Evolutionary conservation across 2,888 invertebrate genomes (phyloP).

Genomic region (Habroteleia sp.): DNA sequence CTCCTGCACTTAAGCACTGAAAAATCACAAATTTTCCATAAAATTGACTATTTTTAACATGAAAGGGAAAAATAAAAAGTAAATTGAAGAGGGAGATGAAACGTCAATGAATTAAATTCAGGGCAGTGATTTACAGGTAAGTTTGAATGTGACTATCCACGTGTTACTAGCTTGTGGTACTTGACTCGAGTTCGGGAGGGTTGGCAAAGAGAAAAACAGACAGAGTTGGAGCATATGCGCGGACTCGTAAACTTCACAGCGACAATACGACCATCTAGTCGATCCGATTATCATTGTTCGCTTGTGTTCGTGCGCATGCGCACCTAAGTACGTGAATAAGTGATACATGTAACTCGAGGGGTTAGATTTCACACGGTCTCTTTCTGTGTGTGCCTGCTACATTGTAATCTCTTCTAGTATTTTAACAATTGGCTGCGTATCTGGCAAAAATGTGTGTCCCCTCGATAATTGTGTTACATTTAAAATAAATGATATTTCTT

Average conservation of each 20-base stretch:
- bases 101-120: constrained; percentile 48
- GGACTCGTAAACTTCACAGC: constrained; percentile 74
- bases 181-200: constrained; percentile 45
- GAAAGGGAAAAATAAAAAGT: constrained; percentile 8
- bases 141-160: constrained; percentile 63
- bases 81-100: constrained; percentile 26
- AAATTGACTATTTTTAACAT: constrained; percentile 31
- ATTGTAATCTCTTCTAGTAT: constrained; percentile 27
- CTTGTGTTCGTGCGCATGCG: constrained; percentile 26
- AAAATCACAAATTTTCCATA: constrained; percentile 33
- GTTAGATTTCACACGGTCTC: constrained; percentile 40
- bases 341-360: constrained; percentile 54
- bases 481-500: no score
- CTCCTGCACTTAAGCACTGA: neutral
- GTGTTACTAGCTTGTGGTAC: constrained; percentile 47
- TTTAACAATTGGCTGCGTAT: constrained; percentile 23
- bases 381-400: constrained; percentile 8
- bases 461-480: constrained; percentile 21
- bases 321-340: constrained; percentile 52
- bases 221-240: constrained; percentile 72
- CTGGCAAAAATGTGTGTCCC: constrained; percentile 8
- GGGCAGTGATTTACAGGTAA: constrained; percentile 71
- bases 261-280: constrained; percentile 72
- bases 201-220: constrained; percentile 19
- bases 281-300: constrained; percentile 75